A percentile compares a stretch with the other conserved stretches of the same genome.
Conservation (phyloP, 2,797 vertebrate genomes). For the Aythya fuligula region DNA sequence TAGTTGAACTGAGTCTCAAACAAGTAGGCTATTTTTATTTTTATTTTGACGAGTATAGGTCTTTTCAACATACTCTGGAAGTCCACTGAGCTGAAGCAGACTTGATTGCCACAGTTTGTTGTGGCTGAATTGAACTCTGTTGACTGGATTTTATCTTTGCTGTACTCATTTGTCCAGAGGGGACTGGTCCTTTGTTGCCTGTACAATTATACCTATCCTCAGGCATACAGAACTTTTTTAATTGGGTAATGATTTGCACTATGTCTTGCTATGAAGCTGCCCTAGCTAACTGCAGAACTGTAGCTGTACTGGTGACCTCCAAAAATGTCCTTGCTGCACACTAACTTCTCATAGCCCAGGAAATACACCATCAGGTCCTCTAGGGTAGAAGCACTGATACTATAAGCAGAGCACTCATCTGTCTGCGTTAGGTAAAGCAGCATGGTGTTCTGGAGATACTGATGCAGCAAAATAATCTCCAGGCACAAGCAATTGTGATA, state of each 20-base stretch:
- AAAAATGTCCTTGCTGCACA: not conserved
- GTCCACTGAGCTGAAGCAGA: not conserved
- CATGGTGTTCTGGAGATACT: not conserved
- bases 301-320: not conserved
- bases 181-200: not conserved
- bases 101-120: not conserved
- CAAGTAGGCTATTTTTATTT: not conserved
- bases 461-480: not conserved
- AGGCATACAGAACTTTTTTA: not conserved
- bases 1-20: not conserved
- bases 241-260: not conserved
- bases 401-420: not conserved
- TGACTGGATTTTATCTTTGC: not conserved
- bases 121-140: not conserved
- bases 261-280: not conserved
- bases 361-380: not conserved
- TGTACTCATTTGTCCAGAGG: not conserved
- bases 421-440: not conserved
- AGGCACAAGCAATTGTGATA: fast-evolving
- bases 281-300: not conserved
- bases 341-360: not conserved
- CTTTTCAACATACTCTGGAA: not conserved
- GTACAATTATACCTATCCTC: not conserved
- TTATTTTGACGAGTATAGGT: not conserved
- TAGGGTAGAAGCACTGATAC: not conserved